These are phyloP conservation scores for Calcarius ornatus DNA, from an alignment of 2,113 vertebrate species.

Conservation along the genomic window DNA sequence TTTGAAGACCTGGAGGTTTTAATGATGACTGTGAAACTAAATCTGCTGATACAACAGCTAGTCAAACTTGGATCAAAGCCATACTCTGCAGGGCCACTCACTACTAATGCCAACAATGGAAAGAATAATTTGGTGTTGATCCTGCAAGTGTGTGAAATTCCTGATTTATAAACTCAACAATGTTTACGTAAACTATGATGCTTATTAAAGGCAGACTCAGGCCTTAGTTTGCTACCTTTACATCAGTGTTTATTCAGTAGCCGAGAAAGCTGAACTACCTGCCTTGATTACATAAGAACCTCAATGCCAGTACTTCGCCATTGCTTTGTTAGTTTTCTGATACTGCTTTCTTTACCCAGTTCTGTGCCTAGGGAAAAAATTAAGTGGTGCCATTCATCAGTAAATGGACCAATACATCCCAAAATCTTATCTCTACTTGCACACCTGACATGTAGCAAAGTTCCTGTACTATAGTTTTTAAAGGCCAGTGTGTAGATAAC, in stretches of 20 bases:
- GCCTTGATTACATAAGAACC: background rate
- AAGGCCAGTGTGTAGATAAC: constrained; percentile 32
- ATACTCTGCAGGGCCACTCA: background rate
- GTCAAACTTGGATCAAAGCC: background rate
- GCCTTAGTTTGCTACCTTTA: background rate
- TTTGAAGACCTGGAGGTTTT: background rate
- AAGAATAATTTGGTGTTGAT: background rate
- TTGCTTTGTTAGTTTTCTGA: background rate
- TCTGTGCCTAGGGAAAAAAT: background rate
- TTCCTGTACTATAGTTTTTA: constrained; percentile 25
- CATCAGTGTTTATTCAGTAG: background rate
- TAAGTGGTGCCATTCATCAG: constrained; percentile 23
- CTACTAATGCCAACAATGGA: background rate
- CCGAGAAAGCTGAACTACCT: background rate
- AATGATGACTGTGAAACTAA: background rate
- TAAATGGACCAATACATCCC: background rate
- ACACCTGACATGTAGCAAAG: constrained; percentile 39
- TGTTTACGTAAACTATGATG: fast-evolving
- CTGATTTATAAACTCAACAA: background rate
- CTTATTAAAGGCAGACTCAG: background rate
- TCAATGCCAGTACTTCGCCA: background rate
- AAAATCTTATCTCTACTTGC: constrained; percentile 45
- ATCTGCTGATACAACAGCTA: background rate
- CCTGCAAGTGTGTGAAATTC: background rate
- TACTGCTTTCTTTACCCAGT: background rate